A percentile compares a stretch with the other conserved stretches of the same genome.
These are phyloP conservation scores for Hippolais icterina DNA, from an alignment of 2,113 vertebrate species.

Conservation along the genomic window DNA sequence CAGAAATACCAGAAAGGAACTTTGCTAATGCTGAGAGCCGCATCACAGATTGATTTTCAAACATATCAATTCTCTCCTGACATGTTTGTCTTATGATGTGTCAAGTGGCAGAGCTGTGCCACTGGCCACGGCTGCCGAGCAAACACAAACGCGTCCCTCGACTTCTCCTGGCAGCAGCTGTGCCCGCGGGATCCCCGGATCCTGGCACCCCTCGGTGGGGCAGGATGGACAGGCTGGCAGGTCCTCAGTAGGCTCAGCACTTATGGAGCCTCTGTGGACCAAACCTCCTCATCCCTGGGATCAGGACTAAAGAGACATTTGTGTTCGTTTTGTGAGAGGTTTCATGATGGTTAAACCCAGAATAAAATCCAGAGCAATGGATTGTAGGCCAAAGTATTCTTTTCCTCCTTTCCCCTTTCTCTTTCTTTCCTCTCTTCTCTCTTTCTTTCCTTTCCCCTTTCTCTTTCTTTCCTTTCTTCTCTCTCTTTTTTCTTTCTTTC, in stretches of 20 bases:
- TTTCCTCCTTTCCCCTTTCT: rapidly evolving
- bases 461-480: no score
- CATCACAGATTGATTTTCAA: background rate
- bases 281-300: background rate
- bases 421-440: no score
- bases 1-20: background rate
- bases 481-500: no score
- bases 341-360: background rate
- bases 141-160: rapidly evolving
- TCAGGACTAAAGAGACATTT: background rate
- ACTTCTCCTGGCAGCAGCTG: background rate
- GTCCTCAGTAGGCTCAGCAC: background rate
- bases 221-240: background rate
- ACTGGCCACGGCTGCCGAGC: background rate
- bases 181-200: rapidly evolving
- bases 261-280: rapidly evolving
- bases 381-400: background rate
- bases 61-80: background rate
- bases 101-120: background rate
- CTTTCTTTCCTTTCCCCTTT: no score
- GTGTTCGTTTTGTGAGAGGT: rapidly evolving
- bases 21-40: background rate
- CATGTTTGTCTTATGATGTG: background rate
- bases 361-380: background rate
- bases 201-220: background rate